Evolutionary conservation across 2,797 vertebrate genomes (phyloP), one percentile per base, ranked within the genome.

Genomic region (Xenentodon cancila): DNA sequence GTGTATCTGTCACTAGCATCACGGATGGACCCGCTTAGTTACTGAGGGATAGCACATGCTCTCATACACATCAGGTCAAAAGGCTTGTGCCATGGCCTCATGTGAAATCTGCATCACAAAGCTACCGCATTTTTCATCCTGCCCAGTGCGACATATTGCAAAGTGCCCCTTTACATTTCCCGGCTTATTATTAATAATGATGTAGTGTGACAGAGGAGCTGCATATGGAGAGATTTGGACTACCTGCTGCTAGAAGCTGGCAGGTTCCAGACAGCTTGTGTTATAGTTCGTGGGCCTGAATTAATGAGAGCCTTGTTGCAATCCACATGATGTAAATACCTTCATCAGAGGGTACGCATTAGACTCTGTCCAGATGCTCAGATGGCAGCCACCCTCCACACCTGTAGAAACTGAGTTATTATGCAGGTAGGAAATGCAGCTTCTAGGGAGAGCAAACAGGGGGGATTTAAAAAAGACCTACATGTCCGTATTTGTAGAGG

Each of bases 1-100:
- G 58, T 75, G 60, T 79, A 67, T 80, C 81, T 82, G 84, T 76
- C 69, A 59, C 81, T 52, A 67, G 53, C 80, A 77, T 82, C 78
- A 67, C 77, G 72, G 58, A 59, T 68, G 68, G 58, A 42, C 76
- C 71, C 75, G 68, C 68, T 79, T 46, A 49, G 66, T 49, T 59
- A 70, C 53, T 54, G 52, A 64, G 19, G 65, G 50, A 63, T 37
- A 58, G 68, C 59, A 63, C 59, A 47, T 44, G 18, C 66, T 62
- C 54, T 67, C 64, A 50, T 51, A 59, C 69, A 60, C 34, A 45
- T 48, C 8, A 53, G 30, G 68, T 73, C 22, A 69, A 63, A 22
- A n/a, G 8, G 19, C 63, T 19, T 9, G 8, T 46, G 52, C 20
- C 45, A 44, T 59, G 25, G 5, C 37, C 16, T 45, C 20, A 9